phyloP scores from a whole-genome alignment of 2,888 invertebrate genomes.

The Eudasyphora cyanicolor region DNA sequence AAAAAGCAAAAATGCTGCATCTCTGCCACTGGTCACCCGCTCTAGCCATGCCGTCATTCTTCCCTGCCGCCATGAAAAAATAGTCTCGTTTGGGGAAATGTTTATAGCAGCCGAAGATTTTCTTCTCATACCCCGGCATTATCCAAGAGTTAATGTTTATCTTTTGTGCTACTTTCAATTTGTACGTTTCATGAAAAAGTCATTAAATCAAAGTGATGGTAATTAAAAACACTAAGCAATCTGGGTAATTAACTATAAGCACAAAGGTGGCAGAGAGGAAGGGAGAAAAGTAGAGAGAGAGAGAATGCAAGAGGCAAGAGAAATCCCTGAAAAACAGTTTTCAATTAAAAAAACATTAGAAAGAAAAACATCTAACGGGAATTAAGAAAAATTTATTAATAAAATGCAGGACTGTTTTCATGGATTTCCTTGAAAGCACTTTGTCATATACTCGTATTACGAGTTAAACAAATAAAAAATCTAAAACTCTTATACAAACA shows the following conservation, averaged over 20 bases:
- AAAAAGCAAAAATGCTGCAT: background rate
- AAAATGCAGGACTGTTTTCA: no score
- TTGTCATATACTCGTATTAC: no score
- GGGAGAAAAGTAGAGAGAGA: background rate
- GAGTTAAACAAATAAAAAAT: no score
- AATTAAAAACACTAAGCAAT: conserved; percentile 27
- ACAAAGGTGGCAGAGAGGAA: background rate
- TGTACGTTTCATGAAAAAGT: conserved; percentile 30
- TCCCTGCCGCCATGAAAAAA: background rate
- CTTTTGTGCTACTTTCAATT: conserved; percentile 17
- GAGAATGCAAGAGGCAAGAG: background rate
- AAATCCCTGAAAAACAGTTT: background rate
- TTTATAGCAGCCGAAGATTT: background rate
- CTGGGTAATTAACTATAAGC: conserved; percentile 19
- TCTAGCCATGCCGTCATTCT: no score
- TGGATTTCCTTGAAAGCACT: no score
- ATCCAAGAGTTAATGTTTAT: conserved; percentile 1
- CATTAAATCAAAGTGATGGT: conserved; percentile 25
- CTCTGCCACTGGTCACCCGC: background rate
- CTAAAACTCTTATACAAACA: no score
- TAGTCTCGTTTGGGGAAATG: background rate
- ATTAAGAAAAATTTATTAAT: background rate
- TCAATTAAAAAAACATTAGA: conserved; percentile 13
- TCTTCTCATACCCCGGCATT: no score
- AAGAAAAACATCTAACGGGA: background rate